Evolutionary conservation across 2,113 vertebrate genomes (phyloP).

Genomic region (Murina feae): DNA sequence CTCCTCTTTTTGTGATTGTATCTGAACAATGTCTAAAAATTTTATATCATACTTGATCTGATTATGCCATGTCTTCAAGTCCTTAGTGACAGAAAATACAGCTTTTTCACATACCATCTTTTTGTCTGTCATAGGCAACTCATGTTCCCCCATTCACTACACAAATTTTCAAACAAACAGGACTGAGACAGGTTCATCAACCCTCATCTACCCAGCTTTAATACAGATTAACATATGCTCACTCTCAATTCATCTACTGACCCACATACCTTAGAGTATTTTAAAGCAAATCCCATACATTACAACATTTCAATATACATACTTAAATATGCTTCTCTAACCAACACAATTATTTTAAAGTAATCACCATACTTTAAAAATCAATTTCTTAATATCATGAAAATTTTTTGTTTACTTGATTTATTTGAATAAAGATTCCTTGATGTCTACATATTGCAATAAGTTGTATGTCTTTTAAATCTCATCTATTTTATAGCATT

Average conservation of each 20-base stretch:
- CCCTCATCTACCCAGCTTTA: neutral
- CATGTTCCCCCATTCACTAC: neutral
- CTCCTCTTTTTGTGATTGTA: neutral
- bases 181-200: neutral
- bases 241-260: neutral
- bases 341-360: neutral
- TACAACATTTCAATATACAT: neutral
- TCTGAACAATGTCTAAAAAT: neutral
- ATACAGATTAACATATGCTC: neutral
- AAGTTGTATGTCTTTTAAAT: neutral
- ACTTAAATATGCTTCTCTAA: neutral
- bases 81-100: neutral
- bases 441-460: neutral
- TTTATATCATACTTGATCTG: neutral
- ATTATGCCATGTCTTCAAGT: neutral
- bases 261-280: constrained; percentile 2
- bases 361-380: neutral
- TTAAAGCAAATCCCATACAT: neutral
- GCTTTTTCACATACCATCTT: neutral
- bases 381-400: neutral
- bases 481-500: neutral
- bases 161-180: neutral
- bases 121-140: neutral
- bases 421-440: neutral
- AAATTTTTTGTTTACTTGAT: neutral